Evolutionary conservation across 2,113 vertebrate genomes (phyloP).

Genomic region (Burhinus oedicnemus): DNA sequence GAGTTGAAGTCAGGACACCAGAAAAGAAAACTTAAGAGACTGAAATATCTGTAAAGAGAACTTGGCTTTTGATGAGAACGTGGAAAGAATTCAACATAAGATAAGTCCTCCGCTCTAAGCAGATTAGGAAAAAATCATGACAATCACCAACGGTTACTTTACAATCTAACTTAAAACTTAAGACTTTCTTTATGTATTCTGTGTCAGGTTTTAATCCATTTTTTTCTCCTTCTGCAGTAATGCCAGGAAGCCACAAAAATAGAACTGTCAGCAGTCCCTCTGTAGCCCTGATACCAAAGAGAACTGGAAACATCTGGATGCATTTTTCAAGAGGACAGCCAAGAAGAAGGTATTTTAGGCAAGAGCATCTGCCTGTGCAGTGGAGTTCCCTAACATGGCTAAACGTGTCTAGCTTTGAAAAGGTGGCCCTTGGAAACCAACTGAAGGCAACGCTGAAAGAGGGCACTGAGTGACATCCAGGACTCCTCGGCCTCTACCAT

Average conservation of each 20-base stretch:
- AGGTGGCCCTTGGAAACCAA: neutral
- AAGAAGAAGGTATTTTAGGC: constrained; percentile 34
- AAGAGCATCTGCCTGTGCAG: constrained; percentile 4
- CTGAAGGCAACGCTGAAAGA: neutral
- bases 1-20: constrained; percentile 67
- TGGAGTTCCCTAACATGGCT: neutral
- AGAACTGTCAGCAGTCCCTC: constrained; percentile 16
- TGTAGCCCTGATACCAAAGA: constrained; percentile 10
- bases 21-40: constrained; percentile 18
- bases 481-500: neutral
- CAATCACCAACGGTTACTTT: neutral
- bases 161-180: constrained; percentile 3
- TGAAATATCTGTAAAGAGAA: constrained; percentile 12
- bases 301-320: constrained; percentile 51
- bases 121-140: constrained; percentile 39
- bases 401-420: neutral
- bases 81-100: constrained; percentile 59
- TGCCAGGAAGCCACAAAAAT: constrained; percentile 20
- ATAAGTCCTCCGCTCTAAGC: constrained; percentile 33
- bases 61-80: constrained; percentile 50
- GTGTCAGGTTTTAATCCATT: constrained; percentile 1
- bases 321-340: constrained; percentile 20
- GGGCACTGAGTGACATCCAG: neutral
- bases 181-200: neutral
- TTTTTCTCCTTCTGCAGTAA: neutral